A percentile compares a stretch with the other conserved stretches of the same genome.
Conservation (phyloP, 1,140 invertebrate species). For the Drosophila sp. region DNA sequence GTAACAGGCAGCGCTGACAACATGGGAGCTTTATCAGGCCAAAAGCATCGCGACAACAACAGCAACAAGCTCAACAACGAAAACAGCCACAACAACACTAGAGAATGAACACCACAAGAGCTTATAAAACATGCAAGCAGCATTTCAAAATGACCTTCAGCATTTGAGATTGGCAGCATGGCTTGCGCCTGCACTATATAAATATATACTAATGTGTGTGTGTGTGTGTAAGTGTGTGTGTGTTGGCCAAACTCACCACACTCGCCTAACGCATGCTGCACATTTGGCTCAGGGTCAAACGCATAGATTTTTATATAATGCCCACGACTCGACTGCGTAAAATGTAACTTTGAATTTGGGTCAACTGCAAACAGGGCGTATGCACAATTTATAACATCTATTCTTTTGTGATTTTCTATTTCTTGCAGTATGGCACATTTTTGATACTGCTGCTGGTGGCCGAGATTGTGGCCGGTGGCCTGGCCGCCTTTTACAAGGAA, state of each 20-base stretch:
- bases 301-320: conserved; percentile 68
- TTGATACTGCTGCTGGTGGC: conserved; percentile 89
- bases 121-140: conserved; percentile 63
- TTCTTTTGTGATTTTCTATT: not conserved
- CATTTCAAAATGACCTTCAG: conserved; percentile 72
- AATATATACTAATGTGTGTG: not conserved
- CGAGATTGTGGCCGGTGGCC: conserved; percentile 89
- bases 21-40: conserved; percentile 55
- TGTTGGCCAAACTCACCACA: conserved; percentile 57
- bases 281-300: conserved; percentile 78
- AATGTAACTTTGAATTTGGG: conserved; percentile 48
- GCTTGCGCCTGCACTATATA: conserved; percentile 26
- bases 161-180: conserved; percentile 44
- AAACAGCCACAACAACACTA: conserved; percentile 17
- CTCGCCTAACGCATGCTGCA: conserved; percentile 59
- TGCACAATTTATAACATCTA: conserved; percentile 23
- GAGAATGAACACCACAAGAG: conserved; percentile 58
- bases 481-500: conserved; percentile 89
- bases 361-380: conserved; percentile 53
- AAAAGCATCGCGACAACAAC: conserved; percentile 54
- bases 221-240: conserved; percentile 18
- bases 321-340: conserved; percentile 36
- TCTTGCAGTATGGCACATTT: conserved; percentile 89
- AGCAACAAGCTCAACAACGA: conserved; percentile 22
- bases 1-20: conserved; percentile 38